Conservation (phyloP, 2,113 vertebrate genomes). For the Guaruba guarouba region DNA sequence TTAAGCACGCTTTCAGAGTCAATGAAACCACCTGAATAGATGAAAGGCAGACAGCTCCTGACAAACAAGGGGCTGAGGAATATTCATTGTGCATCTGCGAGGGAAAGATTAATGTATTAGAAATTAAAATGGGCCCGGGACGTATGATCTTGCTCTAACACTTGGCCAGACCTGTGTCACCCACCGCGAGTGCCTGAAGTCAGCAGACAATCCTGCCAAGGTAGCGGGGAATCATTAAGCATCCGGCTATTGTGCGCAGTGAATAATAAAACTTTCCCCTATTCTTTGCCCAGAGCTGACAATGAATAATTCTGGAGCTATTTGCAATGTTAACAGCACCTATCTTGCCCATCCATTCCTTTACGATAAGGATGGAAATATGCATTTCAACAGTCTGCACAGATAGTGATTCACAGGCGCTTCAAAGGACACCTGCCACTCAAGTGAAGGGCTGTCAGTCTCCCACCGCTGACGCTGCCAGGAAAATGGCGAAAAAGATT, state of each 20-base stretch:
- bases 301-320: conserved; percentile 99
- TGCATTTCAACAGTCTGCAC: conserved; percentile 99
- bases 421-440: conserved; percentile 99
- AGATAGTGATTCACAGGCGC: conserved; percentile 92
- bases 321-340: conserved; percentile 99
- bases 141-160: conserved; percentile 99
- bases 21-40: conserved; percentile 99
- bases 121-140: conserved; percentile 99
- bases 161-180: conserved; percentile 99
- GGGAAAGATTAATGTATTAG: conserved; percentile 99
- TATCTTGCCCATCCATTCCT: conserved; percentile 99
- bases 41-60: conserved; percentile 96
- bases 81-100: conserved; percentile 99
- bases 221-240: conserved; percentile 97
- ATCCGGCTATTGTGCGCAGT: conserved; percentile 93
- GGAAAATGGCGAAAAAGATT: conserved; percentile 94
- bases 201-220: conserved; percentile 96
- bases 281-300: conserved; percentile 88
- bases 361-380: conserved; percentile 99
- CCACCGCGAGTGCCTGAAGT: conserved; percentile 90
- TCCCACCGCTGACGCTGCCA: conserved; percentile 84
- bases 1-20: conserved; percentile 92
- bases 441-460: conserved; percentile 98
- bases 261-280: conserved; percentile 99
- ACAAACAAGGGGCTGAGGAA: conserved; percentile 98